Evolutionary conservation across 2,888 invertebrate genomes (phyloP).

Genomic region (Hololepta plana): DNA sequence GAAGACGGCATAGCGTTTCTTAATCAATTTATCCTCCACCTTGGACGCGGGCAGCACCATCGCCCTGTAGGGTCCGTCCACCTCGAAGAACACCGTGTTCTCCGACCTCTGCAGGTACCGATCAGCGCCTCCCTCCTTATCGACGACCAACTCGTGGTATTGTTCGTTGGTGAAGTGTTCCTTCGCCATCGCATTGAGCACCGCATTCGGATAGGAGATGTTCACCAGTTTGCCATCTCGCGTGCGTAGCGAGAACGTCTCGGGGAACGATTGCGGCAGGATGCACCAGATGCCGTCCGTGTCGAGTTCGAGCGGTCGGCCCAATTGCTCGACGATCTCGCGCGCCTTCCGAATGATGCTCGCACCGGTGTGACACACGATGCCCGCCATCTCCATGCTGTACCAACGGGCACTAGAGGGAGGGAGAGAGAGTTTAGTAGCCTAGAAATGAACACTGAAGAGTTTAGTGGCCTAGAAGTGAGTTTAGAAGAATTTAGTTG

Average conservation of each 20-base stretch:
- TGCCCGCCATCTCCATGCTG: slow-evolving; percentile 99
- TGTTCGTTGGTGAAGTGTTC: slow-evolving; percentile 93
- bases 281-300: slow-evolving; percentile 99
- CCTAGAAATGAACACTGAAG: no score
- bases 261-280: slow-evolving; percentile 90
- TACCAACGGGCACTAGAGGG: slow-evolving; percentile 92
- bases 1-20: slow-evolving; percentile 97
- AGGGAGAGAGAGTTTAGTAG: no score
- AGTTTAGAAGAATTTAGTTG: no score
- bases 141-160: slow-evolving; percentile 78
- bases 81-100: slow-evolving; percentile 99
- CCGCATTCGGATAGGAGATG: slow-evolving; percentile 92
- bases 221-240: slow-evolving; percentile 72
- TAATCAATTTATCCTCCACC: slow-evolving; percentile 94
- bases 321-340: slow-evolving; percentile 87
- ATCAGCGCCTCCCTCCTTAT: slow-evolving; percentile 37
- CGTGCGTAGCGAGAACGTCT: slow-evolving; percentile 74
- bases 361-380: slow-evolving; percentile 95
- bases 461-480: no score
- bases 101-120: slow-evolving; percentile 65
- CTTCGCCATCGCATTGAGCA: slow-evolving; percentile 88
- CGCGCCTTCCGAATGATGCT: slow-evolving; percentile 90
- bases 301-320: slow-evolving; percentile 88
- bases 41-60: slow-evolving; percentile 98
- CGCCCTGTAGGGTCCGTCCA: slow-evolving; percentile 93